Conservation (phyloP, 2,888 invertebrate genomes). For the Harmothoe impar region DNA sequence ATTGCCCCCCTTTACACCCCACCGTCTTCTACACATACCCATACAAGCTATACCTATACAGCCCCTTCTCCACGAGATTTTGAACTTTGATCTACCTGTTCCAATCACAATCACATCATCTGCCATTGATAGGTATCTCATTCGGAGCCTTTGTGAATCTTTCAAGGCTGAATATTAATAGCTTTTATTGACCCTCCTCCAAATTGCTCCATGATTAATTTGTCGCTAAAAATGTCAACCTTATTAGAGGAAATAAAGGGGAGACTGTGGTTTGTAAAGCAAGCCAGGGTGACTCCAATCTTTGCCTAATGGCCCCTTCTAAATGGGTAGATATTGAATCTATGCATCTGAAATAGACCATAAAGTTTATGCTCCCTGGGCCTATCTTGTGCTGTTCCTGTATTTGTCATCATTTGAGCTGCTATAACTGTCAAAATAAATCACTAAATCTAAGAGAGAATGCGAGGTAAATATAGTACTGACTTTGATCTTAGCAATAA, state of each 20-base stretch:
- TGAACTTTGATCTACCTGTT: background rate
- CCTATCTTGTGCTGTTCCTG: background rate
- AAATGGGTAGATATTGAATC: slow-evolving; percentile 3
- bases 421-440: too few species aligned
- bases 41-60: too few species aligned
- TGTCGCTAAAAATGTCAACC: slow-evolving; percentile 12
- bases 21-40: too few species aligned
- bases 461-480: too few species aligned
- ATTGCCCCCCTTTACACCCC: too few species aligned
- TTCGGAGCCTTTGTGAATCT: background rate
- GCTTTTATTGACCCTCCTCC: background rate
- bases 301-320: background rate
- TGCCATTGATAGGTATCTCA: background rate
- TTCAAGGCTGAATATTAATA: background rate
- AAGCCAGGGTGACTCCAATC: background rate
- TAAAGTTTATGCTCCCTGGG: background rate
- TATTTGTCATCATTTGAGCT: background rate
- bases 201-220: background rate
- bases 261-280: background rate
- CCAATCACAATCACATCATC: slow-evolving; percentile 7
- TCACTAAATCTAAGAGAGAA: too few species aligned
- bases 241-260: background rate
- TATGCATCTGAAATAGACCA: background rate
- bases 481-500: too few species aligned
- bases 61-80: too few species aligned